Base-by-base conservation (phyloP, 2,888 invertebrate genomes). In the Maniola hyperantus region DNA sequence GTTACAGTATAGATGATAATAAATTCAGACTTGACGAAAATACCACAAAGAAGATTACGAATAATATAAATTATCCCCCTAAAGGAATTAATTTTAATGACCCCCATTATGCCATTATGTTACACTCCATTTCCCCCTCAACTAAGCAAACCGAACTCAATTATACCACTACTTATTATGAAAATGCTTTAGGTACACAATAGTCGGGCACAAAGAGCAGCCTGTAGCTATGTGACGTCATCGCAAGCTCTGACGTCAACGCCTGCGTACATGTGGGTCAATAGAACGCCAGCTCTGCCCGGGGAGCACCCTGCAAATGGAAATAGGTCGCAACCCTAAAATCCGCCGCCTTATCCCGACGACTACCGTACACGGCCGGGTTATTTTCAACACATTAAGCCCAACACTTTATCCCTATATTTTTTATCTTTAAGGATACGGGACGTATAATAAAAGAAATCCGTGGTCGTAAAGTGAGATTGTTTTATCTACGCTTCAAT, bases 261-360 rank as follows among this genome's bases (percentile, higher is more conserved):
- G 82, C 80, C 79, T 85, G 87, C 87, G 87, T 85, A 80, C 85
- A 91, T 88, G 83, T 91, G 82, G 91, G 91, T 91, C 89, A 91
- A 83, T 85, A 82, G 90, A 87, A 84, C 82, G 79, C 72, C 75
- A 81, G 79, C 84, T 79, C 80, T 78, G 84, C 84, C 89, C 86
- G 87, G 89, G 83, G 72, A 85, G 78, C 83, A 81, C 76, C 83
- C 82, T 78, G 78, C 80, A 80, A 81, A 82, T 81, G 75, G 76
- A 91, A 85, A 85, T 89, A 83, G 91, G 91, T 89, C 89, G 83
- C 77, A 78, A 80, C 73, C 75, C 82, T 88, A 87, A 87, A 88
- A 86, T 87, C 86, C 79, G 74, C 73, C 75, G 74, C 78, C 74
- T 76, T 77, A 74, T 78, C 74, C 75, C 75, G 72, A 74, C 64